phyloP scores from a whole-genome alignment of 2,888 invertebrate species.

The Hirtodrosophila confusa region DNA sequence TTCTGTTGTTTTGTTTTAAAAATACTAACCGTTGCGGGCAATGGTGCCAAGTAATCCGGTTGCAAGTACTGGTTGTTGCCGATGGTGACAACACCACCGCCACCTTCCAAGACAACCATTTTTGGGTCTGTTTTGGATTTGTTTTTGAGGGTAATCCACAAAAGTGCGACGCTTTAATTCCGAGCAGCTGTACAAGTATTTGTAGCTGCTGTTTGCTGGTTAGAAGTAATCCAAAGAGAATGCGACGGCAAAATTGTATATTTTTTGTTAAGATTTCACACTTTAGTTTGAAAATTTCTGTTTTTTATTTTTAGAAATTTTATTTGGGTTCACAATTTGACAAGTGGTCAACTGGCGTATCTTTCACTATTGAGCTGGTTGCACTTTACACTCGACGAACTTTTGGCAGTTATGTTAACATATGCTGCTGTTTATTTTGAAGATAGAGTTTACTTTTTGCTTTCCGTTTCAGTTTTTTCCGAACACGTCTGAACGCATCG shows the following conservation, averaged over 20 bases:
- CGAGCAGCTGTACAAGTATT: slow-evolving; percentile 4
- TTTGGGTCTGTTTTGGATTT: slow-evolving; percentile 31
- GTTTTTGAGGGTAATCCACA: slow-evolving; percentile 38
- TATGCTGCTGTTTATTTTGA: slow-evolving; percentile 12
- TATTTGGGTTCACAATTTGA: slow-evolving; percentile 39
- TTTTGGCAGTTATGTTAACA: slow-evolving; percentile 25
- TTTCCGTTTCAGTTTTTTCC: slow-evolving; percentile 67
- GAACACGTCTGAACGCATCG: slow-evolving; percentile 81
- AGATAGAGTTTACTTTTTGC: slow-evolving; percentile 44
- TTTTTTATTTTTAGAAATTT: slow-evolving; percentile 32
- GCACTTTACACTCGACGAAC: slow-evolving; percentile 49
- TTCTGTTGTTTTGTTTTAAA: neutral
- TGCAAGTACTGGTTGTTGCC: slow-evolving; percentile 97
- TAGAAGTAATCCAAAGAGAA: slow-evolving; percentile 54
- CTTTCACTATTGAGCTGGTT: slow-evolving; percentile 31
- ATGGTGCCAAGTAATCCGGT: slow-evolving; percentile 97
- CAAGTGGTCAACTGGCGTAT: slow-evolving; percentile 36
- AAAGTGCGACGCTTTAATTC: slow-evolving; percentile 23
- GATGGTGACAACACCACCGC: slow-evolving; percentile 94
- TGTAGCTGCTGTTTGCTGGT: slow-evolving; percentile 21
- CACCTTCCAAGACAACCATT: slow-evolving; percentile 96
- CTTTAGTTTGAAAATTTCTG: slow-evolving; percentile 37
- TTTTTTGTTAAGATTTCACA: slow-evolving; percentile 29
- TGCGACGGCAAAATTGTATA: slow-evolving; percentile 63
- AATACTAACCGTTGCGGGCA: slow-evolving; percentile 95